Evolutionary conservation across 1,140 invertebrate species (phyloP).

Genomic region (Sitobion miscanthi): DNA sequence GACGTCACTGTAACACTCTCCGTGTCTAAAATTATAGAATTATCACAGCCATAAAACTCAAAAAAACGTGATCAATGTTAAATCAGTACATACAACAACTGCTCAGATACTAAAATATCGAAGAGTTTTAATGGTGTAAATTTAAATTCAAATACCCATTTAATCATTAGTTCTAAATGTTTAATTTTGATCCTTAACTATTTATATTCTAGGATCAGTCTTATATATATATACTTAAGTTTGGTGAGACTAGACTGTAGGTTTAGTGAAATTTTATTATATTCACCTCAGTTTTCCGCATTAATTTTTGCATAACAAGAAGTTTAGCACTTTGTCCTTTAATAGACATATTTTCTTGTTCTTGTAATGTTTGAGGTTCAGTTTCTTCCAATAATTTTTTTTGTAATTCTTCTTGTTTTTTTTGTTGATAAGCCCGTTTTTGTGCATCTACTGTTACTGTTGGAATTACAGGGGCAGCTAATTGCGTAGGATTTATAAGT

Average conservation of each 20-base stretch:
- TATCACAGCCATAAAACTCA: no score
- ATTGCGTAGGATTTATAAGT: slow-evolving; percentile 67
- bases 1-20: no score
- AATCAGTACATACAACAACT: no score
- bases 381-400: slow-evolving; percentile 87
- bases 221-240: not conserved
- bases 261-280: not conserved
- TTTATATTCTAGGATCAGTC: not conserved
- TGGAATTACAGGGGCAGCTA: slow-evolving; percentile 51
- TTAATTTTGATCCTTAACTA: not conserved
- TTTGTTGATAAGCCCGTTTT: slow-evolving; percentile 69
- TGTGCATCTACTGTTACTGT: slow-evolving; percentile 63
- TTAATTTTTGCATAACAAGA: slow-evolving; percentile 97
- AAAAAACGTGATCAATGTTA: no score
- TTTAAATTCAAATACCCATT: not conserved
- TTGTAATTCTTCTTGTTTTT: slow-evolving; percentile 84
- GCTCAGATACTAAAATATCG: no score
- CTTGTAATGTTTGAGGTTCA: slow-evolving; percentile 90
- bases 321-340: slow-evolving; percentile 96
- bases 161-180: not conserved
- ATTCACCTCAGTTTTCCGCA: slow-evolving; percentile 82
- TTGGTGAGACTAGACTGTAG: not conserved
- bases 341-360: slow-evolving; percentile 97
- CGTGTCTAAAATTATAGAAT: no score
- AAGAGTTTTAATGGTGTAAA: no score